phyloP scores from a whole-genome alignment of 2,888 invertebrate genomes.

The Drosophila fulvimacula region DNA sequence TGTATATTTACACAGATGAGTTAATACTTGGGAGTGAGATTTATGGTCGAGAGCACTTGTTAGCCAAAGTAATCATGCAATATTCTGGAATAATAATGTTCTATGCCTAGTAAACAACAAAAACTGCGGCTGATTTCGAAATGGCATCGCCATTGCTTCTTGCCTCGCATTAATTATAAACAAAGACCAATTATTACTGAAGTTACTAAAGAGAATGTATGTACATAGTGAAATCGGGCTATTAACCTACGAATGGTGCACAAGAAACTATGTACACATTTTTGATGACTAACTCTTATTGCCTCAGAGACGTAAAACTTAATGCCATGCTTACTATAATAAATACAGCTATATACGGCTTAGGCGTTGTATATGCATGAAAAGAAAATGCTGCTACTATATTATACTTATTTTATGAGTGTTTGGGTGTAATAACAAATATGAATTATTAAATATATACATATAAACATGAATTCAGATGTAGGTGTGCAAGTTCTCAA shows the following conservation, averaged over 20 bases:
- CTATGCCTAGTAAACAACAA: not conserved
- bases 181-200: constrained; percentile 9
- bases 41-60: constrained; percentile 4
- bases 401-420: not conserved
- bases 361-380: not conserved
- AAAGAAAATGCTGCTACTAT: not conserved
- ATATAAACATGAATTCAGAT: not conserved
- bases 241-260: constrained; percentile 17
- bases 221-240: constrained; percentile 19
- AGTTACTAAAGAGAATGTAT: constrained; percentile 21
- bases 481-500: not conserved
- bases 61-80: constrained; percentile 2
- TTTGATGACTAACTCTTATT: constrained; percentile 20
- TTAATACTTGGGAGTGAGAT: not conserved
- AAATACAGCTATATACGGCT: not conserved
- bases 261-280: constrained; percentile 7
- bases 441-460: constrained; percentile 2
- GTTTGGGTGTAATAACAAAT: not conserved
- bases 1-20: not conserved
- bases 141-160: not conserved
- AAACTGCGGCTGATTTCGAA: not conserved
- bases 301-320: not conserved
- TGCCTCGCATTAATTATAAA: not conserved
- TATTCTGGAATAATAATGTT: not conserved
- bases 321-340: not conserved